A percentile compares a stretch with the other conserved stretches of the same genome.
Conservation (phyloP, 2,888 invertebrate species). For the Steinernema scapterisci region DNA sequence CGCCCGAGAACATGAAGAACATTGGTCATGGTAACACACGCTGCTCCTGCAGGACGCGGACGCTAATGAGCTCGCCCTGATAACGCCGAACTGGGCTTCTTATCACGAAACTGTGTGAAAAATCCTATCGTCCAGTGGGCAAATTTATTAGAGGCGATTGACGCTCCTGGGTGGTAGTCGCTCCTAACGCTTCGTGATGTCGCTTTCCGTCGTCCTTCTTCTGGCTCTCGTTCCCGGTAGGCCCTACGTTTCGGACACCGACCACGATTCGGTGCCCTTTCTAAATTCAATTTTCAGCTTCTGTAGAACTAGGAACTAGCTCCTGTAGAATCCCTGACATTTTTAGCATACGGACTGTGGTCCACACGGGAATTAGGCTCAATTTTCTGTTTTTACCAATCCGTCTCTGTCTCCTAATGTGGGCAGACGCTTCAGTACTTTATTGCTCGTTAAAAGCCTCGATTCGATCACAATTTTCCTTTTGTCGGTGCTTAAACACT, state of each 20-base stretch:
- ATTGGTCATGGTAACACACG: background rate
- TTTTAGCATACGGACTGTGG: no score
- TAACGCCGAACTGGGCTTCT: constrained; percentile 16
- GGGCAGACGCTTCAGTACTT: no score
- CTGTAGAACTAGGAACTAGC: background rate
- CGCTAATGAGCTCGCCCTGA: constrained; percentile 11
- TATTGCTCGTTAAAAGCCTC: background rate
- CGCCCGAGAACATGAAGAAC: no score
- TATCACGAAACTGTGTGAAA: constrained; percentile 16
- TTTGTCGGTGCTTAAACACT: background rate
- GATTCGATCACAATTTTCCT: background rate
- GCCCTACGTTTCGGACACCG: no score
- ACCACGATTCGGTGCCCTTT: background rate
- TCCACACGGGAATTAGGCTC: background rate
- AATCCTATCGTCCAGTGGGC: constrained; percentile 13
- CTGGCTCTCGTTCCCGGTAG: no score
- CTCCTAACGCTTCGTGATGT: constrained; percentile 4
- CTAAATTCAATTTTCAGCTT: background rate
- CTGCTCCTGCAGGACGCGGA: background rate
- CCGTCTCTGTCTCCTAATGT: no score
- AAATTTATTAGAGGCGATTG: constrained; percentile 28
- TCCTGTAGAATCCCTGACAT: no score
- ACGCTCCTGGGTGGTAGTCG: constrained; percentile 30
- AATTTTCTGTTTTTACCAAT: background rate
- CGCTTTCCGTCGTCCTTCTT: background rate